These are phyloP conservation scores for Cataglyphis livida DNA, from an alignment of 2,888 invertebrate species.

Conservation along the genomic window DNA sequence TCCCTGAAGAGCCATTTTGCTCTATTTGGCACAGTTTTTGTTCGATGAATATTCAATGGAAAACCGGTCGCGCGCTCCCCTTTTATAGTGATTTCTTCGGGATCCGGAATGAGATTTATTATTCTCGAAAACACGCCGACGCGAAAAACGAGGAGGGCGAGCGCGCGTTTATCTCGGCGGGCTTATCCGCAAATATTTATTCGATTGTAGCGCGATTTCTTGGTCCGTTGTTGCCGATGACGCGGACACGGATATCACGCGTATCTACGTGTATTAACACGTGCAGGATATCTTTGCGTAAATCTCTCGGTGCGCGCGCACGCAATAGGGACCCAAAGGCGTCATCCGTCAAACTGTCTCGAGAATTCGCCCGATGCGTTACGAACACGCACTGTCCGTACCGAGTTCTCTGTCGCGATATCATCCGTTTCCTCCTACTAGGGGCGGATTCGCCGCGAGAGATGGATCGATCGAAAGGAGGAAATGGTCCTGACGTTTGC, in stretches of 20 bases:
- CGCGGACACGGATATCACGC: no score
- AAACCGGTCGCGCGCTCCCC: conserved; percentile 17
- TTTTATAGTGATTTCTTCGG: conserved; percentile 31
- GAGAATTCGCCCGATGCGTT: conserved; percentile 66
- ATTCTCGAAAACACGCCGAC: conserved; percentile 34
- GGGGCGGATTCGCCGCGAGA: conserved; percentile 18
- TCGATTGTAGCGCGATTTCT: conserved; percentile 5
- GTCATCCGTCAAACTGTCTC: conserved; percentile 76
- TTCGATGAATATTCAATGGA: conserved; percentile 44
- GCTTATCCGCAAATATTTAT: conserved; percentile 44
- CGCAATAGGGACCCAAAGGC: conserved; percentile 71
- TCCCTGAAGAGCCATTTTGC: conserved; percentile 5
- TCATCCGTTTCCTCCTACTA: conserved; percentile 62
- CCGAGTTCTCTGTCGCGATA: conserved; percentile 48
- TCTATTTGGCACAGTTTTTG: conserved; percentile 44
- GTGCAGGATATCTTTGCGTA: conserved; percentile 6
- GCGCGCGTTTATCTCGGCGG: conserved; percentile 38
- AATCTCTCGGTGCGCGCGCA: conserved; percentile 25
- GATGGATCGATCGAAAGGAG: conserved; percentile 69
- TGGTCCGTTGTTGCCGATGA: background rate
- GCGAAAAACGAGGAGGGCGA: background rate
- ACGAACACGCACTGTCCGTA: conserved; percentile 56
- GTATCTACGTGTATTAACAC: conserved; percentile 18
- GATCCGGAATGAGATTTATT: conserved; percentile 48
- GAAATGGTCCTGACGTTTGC: conserved; percentile 61